Conservation (phyloP, 2,113 vertebrate species). For the Odontophorus gujanensis region DNA sequence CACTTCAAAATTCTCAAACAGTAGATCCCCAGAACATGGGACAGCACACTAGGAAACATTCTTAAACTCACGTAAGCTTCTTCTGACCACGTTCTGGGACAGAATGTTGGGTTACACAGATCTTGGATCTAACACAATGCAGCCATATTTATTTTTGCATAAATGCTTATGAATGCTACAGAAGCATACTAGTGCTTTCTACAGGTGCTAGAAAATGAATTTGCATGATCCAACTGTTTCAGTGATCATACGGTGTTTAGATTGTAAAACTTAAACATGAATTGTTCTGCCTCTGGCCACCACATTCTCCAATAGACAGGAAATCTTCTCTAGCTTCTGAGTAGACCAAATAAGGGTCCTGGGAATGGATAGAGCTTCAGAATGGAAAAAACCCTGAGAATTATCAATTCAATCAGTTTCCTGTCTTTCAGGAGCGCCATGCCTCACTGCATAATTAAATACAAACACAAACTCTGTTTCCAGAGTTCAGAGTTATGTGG, state of each 20-base stretch:
- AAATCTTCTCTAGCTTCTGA: conserved; percentile 16
- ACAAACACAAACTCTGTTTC: not conserved
- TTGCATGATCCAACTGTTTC: not conserved
- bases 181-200: not conserved
- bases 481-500: no score
- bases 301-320: not conserved
- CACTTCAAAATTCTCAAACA: not conserved
- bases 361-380: not conserved
- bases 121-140: not conserved
- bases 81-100: not conserved
- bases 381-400: conserved; percentile 1
- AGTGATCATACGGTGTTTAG: not conserved
- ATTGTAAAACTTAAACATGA: not conserved
- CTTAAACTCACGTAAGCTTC: not conserved
- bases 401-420: conserved; percentile 24
- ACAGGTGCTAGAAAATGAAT: not conserved
- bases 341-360: not conserved
- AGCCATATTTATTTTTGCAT: not conserved
- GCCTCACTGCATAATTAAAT: not conserved
- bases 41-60: not conserved
- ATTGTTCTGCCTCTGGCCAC: not conserved
- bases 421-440: not conserved
- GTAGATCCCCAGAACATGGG: not conserved
- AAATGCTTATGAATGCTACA: not conserved
- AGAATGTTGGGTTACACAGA: not conserved